Evolutionary conservation across 2,888 invertebrate genomes (phyloP), one percentile per base, ranked within the genome.

Genomic region (Omphaloscelis lunosa): DNA sequence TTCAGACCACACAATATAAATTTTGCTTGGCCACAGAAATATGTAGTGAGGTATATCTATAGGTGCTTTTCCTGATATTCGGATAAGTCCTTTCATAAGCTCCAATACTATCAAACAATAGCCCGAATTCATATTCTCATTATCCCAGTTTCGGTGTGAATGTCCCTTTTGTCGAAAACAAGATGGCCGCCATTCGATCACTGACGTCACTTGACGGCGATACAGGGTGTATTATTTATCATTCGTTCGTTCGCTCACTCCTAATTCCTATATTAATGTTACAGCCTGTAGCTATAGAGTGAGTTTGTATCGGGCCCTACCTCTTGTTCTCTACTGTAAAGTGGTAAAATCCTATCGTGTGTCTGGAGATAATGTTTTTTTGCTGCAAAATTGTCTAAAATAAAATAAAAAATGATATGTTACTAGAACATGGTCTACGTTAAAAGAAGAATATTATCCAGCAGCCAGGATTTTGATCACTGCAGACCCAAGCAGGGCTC

Each of bases 261-360:
- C 85, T 91, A 90, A 91, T 90, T 89, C 90, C 77, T 85, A 85
- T 86, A 89, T 89, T 89, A 89, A 90, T 90, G 91, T 86, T 84
- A 65, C 84, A 81, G 79, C 77, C 79, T 86, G 83, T 82, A 76
- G 77, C 45, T 81, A 78, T 67, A 73, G 75, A 75, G 74, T 77
- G 82, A 80, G 75, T 62, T 84, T 48, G 76, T 80, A 41, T n/a
- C 41, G 73, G 66, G 0, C 71, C 72, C 59, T 80, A 87, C 80
- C 11, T 0, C 51, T 61, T 34, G 76, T 72, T 72, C 12, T 68
- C 80, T 59, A 68, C 7, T 0, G 5, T 53, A 17, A 53, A 34
- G 27, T 61, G 1, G 7, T 59, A 23, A 56, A 39, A 23, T 51
- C 0, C 2, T 51, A 48, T 48, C 48, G 17, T 48, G 1, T 48